Evolutionary conservation across 37 sponge, comb jelly and placozoan genomes (phyloP), one percentile per base, ranked within the genome.

Genomic region (Axinella damicornis): DNA sequence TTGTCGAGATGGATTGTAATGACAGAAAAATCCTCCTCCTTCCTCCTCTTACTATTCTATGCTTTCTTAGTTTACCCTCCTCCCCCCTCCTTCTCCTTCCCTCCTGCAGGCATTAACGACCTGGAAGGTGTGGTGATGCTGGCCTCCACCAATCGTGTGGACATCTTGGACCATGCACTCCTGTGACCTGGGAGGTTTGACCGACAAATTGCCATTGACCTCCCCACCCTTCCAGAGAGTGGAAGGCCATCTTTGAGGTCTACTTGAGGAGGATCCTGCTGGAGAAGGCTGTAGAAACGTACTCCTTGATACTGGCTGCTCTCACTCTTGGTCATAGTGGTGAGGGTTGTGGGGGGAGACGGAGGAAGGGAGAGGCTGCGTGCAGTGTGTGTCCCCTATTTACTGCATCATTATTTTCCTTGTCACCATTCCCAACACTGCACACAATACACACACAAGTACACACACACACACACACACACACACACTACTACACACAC

Each of bases 1-100:
- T 97, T 17, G 97, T 97, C 37, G 97, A 97, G 66, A 89, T 97
- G 95, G 97, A 97, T 83, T 95, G 96, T 89, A 81, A n/a, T n/a
- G n/a, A n/a, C n/a, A n/a, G n/a, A n/a, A n/a, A n/a, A n/a, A n/a
- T n/a, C n/a, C n/a, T n/a, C n/a, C n/a, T n/a, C n/a, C n/a, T n/a
- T n/a, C n/a, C n/a, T n/a, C n/a, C n/a, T n/a, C n/a, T n/a, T n/a
- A n/a, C n/a, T n/a, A n/a, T n/a, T n/a, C n/a, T n/a, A n/a, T n/a
- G n/a, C n/a, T n/a, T n/a, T n/a, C n/a, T n/a, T n/a, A n/a, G n/a
- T n/a, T n/a, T n/a, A n/a, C n/a, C n/a, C n/a, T n/a, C n/a, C n/a
- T n/a, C n/a, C n/a, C n/a, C n/a, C n/a, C n/a, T n/a, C n/a, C n/a
- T n/a, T n/a, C n/a, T n/a, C n/a, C n/a, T n/a, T n/a, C n/a, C n/a